A percentile compares a stretch with the other conserved stretches of the same genome.
These are phyloP conservation scores for Notolabrus celidotus DNA, from an alignment of 2,797 vertebrate species.

Conservation along the genomic window DNA sequence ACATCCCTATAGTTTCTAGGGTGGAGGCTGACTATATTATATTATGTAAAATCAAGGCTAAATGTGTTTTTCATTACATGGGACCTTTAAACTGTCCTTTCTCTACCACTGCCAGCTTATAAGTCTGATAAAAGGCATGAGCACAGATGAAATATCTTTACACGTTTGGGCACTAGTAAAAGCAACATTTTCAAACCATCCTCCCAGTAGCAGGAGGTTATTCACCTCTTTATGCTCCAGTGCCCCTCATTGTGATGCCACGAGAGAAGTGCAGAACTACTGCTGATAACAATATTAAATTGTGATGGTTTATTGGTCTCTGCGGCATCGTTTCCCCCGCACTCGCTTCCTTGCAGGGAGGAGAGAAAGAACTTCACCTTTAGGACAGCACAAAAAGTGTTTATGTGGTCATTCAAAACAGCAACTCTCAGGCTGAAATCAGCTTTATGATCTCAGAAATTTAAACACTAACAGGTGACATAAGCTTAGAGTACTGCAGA, in stretches of 20 bases:
- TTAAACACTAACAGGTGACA: conserved; percentile 15
- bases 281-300: conserved; percentile 35
- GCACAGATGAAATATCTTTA: neutral
- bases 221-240: conserved; percentile 6
- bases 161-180: neutral
- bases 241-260: conserved; percentile 11
- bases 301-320: conserved; percentile 33
- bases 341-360: conserved; percentile 2
- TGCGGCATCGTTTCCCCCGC: conserved; percentile 34
- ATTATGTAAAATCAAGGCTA: too few relatives aligned
- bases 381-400: conserved; percentile 17
- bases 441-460: neutral
- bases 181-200: too few relatives aligned
- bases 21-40: too few relatives aligned
- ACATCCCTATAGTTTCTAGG: too few relatives aligned
- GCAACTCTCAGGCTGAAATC: neutral
- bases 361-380: conserved; percentile 16
- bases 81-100: too few relatives aligned
- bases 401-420: conserved; percentile 1
- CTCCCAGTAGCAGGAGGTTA: neutral
- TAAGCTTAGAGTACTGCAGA: neutral
- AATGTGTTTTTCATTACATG: too few relatives aligned
- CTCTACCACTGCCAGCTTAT: too few relatives aligned
- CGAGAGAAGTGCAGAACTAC: conserved; percentile 10
- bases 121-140: too few relatives aligned